Conservation (phyloP, 1,140 invertebrate species). For the Cotesia chilonis region DNA sequence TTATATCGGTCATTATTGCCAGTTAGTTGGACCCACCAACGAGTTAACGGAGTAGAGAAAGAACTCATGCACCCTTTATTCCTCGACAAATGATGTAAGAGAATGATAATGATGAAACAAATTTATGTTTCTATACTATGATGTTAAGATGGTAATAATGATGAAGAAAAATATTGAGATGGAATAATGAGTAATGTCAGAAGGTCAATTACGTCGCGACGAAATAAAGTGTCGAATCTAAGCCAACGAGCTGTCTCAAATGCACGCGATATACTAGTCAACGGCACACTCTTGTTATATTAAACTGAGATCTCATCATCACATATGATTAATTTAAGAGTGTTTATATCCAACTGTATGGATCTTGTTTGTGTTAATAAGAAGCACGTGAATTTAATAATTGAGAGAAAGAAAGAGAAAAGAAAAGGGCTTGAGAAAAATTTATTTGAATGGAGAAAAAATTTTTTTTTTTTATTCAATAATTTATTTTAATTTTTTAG, state of each 20-base stretch:
- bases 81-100: not conserved
- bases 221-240: conserved; percentile 32
- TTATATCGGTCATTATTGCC: not conserved
- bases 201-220: conserved; percentile 28
- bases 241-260: not conserved
- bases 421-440: not conserved
- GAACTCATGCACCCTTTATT: conserved; percentile 1
- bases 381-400: conserved; percentile 37
- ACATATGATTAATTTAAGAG: conserved; percentile 20
- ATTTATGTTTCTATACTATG: not conserved
- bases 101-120: not conserved
- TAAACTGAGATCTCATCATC: not conserved
- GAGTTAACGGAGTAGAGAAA: not conserved
- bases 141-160: not conserved
- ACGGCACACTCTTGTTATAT: not conserved
- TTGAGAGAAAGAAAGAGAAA: not conserved
- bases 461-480: too few species aligned
- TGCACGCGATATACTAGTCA: not conserved
- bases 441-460: too few species aligned
- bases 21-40: conserved; percentile 2
- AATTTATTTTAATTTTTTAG: too few species aligned
- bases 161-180: not conserved
- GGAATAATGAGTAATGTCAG: not conserved
- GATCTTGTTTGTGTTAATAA: conserved; percentile 31
- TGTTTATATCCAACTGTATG: not conserved